Evolutionary conservation across 2,888 invertebrate genomes (phyloP).

Genomic region (Acanthosepion pharaonis): DNA sequence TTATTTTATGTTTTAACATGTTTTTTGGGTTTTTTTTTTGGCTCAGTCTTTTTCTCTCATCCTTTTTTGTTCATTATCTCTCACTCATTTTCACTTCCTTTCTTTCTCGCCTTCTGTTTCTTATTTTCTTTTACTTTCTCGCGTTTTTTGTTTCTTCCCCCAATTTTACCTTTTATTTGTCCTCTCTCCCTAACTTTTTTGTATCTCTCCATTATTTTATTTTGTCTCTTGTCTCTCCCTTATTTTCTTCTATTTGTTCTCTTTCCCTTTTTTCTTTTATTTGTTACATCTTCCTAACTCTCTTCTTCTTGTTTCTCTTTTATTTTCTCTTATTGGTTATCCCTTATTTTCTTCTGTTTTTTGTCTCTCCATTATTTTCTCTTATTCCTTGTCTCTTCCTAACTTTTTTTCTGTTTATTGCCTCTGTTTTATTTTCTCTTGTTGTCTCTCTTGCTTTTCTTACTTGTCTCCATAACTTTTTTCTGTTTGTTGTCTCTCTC

Average conservation of each 20-base stretch:
- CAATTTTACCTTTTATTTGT: neutral
- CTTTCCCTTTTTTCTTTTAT: neutral
- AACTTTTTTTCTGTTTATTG: neutral
- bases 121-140: neutral
- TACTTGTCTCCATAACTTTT: neutral
- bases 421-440: neutral
- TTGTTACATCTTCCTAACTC: neutral
- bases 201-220: neutral
- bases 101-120: neutral
- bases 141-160: neutral
- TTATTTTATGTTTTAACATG: too few species aligned
- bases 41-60: neutral
- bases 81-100: neutral
- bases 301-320: neutral
- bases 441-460: neutral
- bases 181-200: neutral
- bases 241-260: neutral
- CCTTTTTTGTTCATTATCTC: neutral
- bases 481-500: neutral
- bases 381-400: neutral
- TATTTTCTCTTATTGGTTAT: neutral
- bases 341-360: neutral
- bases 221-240: neutral
- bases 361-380: neutral
- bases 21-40: too few species aligned